Base-by-base conservation (phyloP, 2,888 invertebrate genomes). In the Tenthredo amoena region DNA sequence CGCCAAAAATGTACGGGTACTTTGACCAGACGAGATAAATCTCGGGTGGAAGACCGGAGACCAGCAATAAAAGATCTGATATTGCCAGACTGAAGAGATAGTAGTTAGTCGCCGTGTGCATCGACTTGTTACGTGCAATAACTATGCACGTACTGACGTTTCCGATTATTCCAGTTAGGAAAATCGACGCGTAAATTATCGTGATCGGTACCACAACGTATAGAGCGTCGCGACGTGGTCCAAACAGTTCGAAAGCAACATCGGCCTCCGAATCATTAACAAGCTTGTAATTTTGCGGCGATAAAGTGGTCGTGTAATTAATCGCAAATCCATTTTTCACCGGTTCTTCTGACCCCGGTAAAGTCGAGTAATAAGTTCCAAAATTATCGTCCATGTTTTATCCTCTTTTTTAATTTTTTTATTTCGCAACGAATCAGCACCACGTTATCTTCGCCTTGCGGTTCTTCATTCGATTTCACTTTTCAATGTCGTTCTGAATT, bases 101-200 rank as follows among this genome's bases (percentile, higher is more conserved):
- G 91, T 95, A 96, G 92, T 96, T 96, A 50, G 96, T 96, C 18
- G 96, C 95, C 0, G 96, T 96, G 91, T 96, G 96, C 96, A 96
- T 96, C 89, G 95, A 95, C 88, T 94, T 94, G 92, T 96, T 96
- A 89, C 94, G 94, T 86, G 94, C 94, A 81, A 96, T 96, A 18
- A 96, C 96, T 40, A 96, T 92, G 90, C 96, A 96, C 84, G 96
- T 96, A 92, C 95, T 94, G 40, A 95, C 92, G 91, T 96, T 96
- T 2, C 96, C 96, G 15, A 96, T 89, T 1, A 95, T 93, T 0
- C 96, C 96, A 0, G 94, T 94, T 6, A 96, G 88, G 87, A 96
- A 95, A 85, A 96, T 95, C 50, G 94, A 87, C 7, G 93, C 91
- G 91, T 96, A 96, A 21, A 95, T 92, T 26, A 95, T 89, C 12